phyloP scores from a whole-genome alignment of 2,113 vertebrate genomes.

The Pampusana beccarii region DNA sequence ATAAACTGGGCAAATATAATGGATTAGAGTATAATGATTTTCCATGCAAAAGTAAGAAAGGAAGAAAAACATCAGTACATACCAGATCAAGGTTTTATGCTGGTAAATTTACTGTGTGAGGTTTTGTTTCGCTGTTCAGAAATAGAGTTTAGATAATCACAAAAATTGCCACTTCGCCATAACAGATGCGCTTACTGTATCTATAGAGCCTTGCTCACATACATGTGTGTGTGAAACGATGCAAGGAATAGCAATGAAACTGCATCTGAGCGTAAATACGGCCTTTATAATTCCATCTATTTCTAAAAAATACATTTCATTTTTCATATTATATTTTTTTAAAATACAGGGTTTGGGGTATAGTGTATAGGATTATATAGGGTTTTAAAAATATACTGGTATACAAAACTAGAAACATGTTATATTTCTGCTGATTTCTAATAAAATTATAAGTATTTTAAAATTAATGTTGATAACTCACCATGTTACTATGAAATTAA shows the following conservation, averaged over 20 bases:
- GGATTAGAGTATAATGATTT: neutral
- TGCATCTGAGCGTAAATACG: neutral
- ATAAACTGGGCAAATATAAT: neutral
- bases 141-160: neutral
- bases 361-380: neutral
- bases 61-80: neutral
- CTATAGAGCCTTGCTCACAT: neutral
- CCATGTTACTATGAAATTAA: neutral
- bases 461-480: neutral
- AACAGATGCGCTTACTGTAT: rapidly evolving
- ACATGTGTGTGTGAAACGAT: neutral
- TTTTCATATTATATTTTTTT: neutral
- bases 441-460: neutral
- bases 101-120: neutral
- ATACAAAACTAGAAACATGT: neutral
- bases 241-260: neutral
- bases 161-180: neutral
- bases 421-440: neutral
- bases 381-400: neutral
- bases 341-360: neutral
- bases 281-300: neutral
- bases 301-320: neutral
- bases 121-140: neutral
- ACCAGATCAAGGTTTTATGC: neutral
- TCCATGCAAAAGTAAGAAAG: neutral